Base-by-base conservation (phyloP, 2,888 invertebrate genomes). In the Platycnemis pennipes region DNA sequence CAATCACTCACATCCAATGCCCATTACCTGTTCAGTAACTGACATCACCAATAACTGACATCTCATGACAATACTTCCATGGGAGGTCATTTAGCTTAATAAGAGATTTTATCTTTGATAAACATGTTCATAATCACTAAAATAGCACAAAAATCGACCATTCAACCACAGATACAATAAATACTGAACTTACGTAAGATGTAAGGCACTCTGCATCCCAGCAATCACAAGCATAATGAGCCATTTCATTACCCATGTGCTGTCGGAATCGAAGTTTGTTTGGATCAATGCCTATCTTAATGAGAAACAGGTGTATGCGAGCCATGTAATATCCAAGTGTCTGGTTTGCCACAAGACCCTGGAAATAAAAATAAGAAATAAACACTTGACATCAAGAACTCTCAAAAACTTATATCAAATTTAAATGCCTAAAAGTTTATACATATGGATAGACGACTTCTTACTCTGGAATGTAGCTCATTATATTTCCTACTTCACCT, bases 241-340 rank as follows among this genome's bases (percentile, higher is more conserved):
- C 99, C 99, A 99, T 99, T 97, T 99, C 99, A 96, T 99, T 99
- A 95, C 98, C 97, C 99, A 99, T 99, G 96, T 99, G 99, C 96
- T 99, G 99, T 53, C 99, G 98, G 97, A 99, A 99, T 86, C 99
- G 97, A 94, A 99, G 96, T 95, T 98, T 98, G 91, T 97, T 97
- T 0, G 98, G 97, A 96, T 99, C 98, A 94, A 99, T 98, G 87
- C 99, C 99, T 95, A 99, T 96, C 96, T 98, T 98, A 88, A 98
- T 96, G 96, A 99, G 97, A 96, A 99, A 99, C 96, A 98, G 97
- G 96, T 99, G 98, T 95, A 99, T 99, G 95, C 99, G 97, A 0
- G 99, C 99, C 98, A 99, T 99, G 96, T 99, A 99, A 96, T 99
- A 99, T 0, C 99, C 99, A 45, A 99, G 97, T 0, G 99, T 99